Conservation (phyloP, 2,797 vertebrate species). For the Brachymystax lenok region DNA sequence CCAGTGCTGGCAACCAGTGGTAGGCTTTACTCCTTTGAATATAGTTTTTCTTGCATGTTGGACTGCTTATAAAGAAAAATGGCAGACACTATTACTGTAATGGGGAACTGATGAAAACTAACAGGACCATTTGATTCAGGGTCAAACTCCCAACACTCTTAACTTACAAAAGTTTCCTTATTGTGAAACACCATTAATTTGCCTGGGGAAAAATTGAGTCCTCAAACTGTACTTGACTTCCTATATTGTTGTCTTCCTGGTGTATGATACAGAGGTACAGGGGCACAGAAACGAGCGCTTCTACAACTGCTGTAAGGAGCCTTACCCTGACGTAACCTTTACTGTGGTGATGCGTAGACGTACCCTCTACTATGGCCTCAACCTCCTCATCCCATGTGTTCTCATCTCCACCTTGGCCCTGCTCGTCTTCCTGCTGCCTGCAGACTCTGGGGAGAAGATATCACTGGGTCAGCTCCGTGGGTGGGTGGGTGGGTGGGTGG, state of each 20-base stretch:
- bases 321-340: slow-evolving; percentile 90
- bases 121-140: not conserved
- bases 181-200: not conserved
- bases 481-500: not conserved
- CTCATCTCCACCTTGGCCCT: slow-evolving; percentile 92
- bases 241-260: not conserved
- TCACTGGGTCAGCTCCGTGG: slow-evolving; percentile 82
- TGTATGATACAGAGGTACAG: slow-evolving; percentile 75
- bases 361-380: slow-evolving; percentile 91
- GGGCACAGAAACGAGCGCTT: slow-evolving; percentile 81
- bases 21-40: no score
- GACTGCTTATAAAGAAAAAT: not conserved
- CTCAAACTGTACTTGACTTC: not conserved
- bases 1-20: no score
- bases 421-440: slow-evolving; percentile 92
- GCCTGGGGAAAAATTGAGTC: not conserved
- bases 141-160: not conserved
- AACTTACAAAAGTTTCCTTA: not conserved
- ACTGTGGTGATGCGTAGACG: slow-evolving; percentile 91
- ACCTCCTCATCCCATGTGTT: slow-evolving; percentile 92
- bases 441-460: slow-evolving; percentile 95
- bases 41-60: no score
- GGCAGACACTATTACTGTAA: not conserved
- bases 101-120: not conserved
- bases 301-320: slow-evolving; percentile 91